These are phyloP conservation scores for Ptilorrhoa leucosticta DNA, from an alignment of 2,113 vertebrate genomes.

Conservation along the genomic window DNA sequence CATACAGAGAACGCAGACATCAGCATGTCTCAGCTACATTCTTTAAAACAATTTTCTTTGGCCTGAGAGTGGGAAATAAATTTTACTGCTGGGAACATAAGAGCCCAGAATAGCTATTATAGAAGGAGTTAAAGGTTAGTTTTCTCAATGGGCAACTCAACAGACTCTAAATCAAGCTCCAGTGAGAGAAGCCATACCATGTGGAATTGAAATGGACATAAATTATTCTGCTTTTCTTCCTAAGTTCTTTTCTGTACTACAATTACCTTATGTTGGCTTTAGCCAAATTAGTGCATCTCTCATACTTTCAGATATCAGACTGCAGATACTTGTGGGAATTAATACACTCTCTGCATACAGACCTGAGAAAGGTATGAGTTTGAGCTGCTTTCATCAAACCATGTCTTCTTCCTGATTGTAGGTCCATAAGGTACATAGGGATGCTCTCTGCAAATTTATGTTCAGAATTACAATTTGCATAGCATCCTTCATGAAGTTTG, in stretches of 20 bases:
- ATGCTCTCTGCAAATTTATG: background rate
- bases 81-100: conserved; percentile 12
- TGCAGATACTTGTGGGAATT: background rate
- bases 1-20: background rate
- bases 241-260: background rate
- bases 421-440: background rate
- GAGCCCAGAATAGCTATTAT: background rate
- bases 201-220: background rate
- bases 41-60: background rate
- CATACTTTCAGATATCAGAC: background rate
- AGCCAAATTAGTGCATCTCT: background rate
- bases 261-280: background rate
- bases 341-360: background rate
- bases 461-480: background rate
- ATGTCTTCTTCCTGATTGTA: background rate
- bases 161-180: conserved; percentile 13
- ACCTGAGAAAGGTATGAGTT: background rate
- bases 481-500: background rate
- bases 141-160: conserved; percentile 4
- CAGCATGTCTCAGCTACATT: background rate
- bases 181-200: background rate
- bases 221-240: background rate
- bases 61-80: background rate
- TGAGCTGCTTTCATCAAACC: background rate
- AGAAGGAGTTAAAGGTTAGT: conserved; percentile 7